These are phyloP conservation scores for Drosophila sechellia DNA, from an alignment of 1,140 invertebrate species.

Conservation along the genomic window DNA sequence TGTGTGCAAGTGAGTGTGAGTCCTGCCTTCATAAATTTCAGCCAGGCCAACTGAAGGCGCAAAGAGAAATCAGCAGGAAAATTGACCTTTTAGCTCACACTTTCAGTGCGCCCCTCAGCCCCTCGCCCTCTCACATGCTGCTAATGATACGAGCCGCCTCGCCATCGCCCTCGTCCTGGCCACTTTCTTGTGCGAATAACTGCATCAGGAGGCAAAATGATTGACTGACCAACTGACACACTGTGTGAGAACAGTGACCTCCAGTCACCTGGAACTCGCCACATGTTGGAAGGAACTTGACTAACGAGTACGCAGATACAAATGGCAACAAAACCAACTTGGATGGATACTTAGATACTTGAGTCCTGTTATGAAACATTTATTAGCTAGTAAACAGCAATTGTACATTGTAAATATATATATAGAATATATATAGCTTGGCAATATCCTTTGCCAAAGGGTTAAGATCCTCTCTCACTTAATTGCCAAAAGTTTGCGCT, in stretches of 20 bases:
- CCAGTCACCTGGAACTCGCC: not conserved
- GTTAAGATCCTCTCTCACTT: constrained; percentile 22
- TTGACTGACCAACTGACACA: constrained; percentile 35
- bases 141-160: constrained; percentile 63
- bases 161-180: constrained; percentile 4
- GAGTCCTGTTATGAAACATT: not conserved
- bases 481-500: constrained; percentile 62
- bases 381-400: not conserved
- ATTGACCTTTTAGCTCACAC: constrained; percentile 65
- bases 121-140: constrained; percentile 19
- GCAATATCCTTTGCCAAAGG: constrained; percentile 11
- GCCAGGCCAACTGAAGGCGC: constrained; percentile 38
- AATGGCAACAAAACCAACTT: too few species aligned
- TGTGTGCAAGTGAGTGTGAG: not conserved
- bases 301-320: too few species aligned
- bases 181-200: constrained; percentile 55
- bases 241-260: not conserved
- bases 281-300: too few species aligned
- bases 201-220: constrained; percentile 20
- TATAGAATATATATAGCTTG: too few species aligned
- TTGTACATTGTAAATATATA: too few species aligned
- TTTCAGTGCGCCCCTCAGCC: not conserved
- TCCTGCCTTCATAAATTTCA: constrained; percentile 58
- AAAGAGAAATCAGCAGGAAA: constrained; percentile 69
- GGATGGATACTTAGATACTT: too few species aligned